A percentile compares a stretch with the other conserved stretches of the same genome.
phyloP scores from a whole-genome alignment of 1,140 invertebrate genomes.

The Choristoneura fumiferana region DNA sequence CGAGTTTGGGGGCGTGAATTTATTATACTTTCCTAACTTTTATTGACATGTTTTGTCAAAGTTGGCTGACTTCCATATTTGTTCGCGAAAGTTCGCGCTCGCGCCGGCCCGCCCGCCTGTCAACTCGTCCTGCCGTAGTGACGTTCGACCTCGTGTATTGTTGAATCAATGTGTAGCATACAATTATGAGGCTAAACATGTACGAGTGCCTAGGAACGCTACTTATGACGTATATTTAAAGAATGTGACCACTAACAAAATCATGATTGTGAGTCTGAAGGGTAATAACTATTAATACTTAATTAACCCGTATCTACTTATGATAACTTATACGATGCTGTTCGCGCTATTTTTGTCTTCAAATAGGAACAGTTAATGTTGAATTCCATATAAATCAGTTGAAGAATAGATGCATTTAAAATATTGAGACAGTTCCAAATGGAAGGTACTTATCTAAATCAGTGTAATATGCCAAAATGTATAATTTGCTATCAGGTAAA shows the following conservation, averaged over 20 bases:
- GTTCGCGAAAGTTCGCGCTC: neutral
- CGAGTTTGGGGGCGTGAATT: slow-evolving; percentile 6
- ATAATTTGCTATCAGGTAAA: slow-evolving; percentile 53
- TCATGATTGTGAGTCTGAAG: slow-evolving; percentile 70
- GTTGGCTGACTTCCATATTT: neutral
- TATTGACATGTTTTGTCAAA: slow-evolving; percentile 16
- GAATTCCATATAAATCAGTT: slow-evolving; percentile 45
- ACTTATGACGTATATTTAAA: slow-evolving; percentile 71
- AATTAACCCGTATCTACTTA: slow-evolving; percentile 53
- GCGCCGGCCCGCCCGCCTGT: neutral
- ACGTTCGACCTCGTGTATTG: slow-evolving; percentile 39
- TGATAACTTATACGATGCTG: slow-evolving; percentile 45
- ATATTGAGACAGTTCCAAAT: slow-evolving; percentile 32
- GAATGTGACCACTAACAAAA: slow-evolving; percentile 60
- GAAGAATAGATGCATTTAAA: slow-evolving; percentile 48
- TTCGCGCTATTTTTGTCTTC: slow-evolving; percentile 56
- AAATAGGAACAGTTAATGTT: slow-evolving; percentile 44
- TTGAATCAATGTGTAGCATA: slow-evolving; percentile 30
- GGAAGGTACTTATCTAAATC: slow-evolving; percentile 37
- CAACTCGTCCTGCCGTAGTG: slow-evolving; percentile 28
- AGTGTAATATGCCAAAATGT: slow-evolving; percentile 43
- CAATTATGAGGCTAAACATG: slow-evolving; percentile 58
- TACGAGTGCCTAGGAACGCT: slow-evolving; percentile 71
- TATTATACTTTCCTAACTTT: slow-evolving; percentile 17
- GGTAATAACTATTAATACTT: slow-evolving; percentile 58